Base-by-base conservation (phyloP, 2,888 invertebrate species). In the Lithophane socia region DNA sequence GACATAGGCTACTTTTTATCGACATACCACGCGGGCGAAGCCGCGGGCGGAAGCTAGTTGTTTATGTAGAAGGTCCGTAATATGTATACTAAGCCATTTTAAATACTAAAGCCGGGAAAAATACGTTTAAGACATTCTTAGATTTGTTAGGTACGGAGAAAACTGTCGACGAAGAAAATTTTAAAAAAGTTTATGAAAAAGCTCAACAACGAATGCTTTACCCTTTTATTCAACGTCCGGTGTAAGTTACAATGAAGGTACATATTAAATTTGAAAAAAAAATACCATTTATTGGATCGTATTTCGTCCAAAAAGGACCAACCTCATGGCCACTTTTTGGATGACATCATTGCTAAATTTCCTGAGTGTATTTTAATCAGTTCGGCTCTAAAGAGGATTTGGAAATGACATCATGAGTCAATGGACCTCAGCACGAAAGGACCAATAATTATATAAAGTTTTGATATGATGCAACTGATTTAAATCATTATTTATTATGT, bases 391-490 rank as follows among this genome's bases (percentile, higher is more conserved):
- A 69, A 75, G 56, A 67, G 29, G 49, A 61, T 85, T 82, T 88
- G 70, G 83, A 80, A 75, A 84, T 87, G 87, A 88, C 88, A 77
- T 88, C 88, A 87, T 73, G 77, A 75, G 83, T 86, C 83, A 75
- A 84, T 76, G 85, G 54, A 56, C 73, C 73, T 54, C 5, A 10
- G 24, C 18, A 18, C 13, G n/a, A 52, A 73, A 73, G 16, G 71
- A 71, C 42, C 12, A 71, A 21, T 42, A 13, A n/a, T 37, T 42
- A 70, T 2, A 5, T 44, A 18, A 68, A 68, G 5, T 18, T 69
- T 69, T 37, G 9, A 69, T 49, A 68, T 0, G 49, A n/a, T 37
- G n/a, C n/a, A n/a, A 47, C 16, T 67, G 18, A 16, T 68, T 16
- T 37, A 37, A 54, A 54, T 37, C 24, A 49, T 66, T 18, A 65